Percentiles rank a stretch among this genome's conserved stretches.
phyloP scores from a whole-genome alignment of 2,113 vertebrate genomes.

The Sturnus vulgaris region DNA sequence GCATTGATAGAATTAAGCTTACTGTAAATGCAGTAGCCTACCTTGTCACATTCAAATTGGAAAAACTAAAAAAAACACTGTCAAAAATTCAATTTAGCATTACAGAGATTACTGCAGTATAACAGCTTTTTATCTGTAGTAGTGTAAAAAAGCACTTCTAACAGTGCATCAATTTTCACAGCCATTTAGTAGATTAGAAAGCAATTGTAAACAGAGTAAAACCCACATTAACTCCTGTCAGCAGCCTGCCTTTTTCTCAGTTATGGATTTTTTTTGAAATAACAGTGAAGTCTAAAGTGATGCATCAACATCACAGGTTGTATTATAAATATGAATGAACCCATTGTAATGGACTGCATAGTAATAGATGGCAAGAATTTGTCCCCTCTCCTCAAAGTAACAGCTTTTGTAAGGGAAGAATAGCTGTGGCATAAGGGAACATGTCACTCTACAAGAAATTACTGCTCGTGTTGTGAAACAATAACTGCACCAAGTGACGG shows the following conservation, averaged over 20 bases:
- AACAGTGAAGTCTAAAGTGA: constrained; percentile 72
- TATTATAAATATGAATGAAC: constrained; percentile 80
- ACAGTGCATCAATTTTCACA: constrained; percentile 80
- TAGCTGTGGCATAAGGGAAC: constrained; percentile 51
- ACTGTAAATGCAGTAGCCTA: constrained; percentile 40
- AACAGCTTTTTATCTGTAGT: constrained; percentile 68
- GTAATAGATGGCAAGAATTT: constrained; percentile 30
- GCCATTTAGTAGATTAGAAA: constrained; percentile 83
- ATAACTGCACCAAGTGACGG: constrained; percentile 8
- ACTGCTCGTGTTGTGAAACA: constrained; percentile 28
- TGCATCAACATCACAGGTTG: constrained; percentile 67
- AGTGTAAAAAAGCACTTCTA: constrained; percentile 74
- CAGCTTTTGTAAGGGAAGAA: constrained; percentile 42
- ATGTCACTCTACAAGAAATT: constrained; percentile 50
- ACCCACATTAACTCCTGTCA: constrained; percentile 80
- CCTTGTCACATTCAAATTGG: constrained; percentile 56
- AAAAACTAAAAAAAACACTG: constrained; percentile 50
- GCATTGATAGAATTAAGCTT: constrained; percentile 54
- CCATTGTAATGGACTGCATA: constrained; percentile 51
- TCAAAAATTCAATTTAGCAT: constrained; percentile 73
- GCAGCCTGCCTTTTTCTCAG: constrained; percentile 75
- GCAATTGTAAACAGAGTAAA: constrained; percentile 81
- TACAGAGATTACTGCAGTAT: constrained; percentile 64
- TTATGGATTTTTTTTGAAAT: constrained; percentile 79
- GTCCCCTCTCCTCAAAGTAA: constrained; percentile 18